phyloP scores from a whole-genome alignment of 2,888 invertebrate species.

The Empis stercorea region DNA sequence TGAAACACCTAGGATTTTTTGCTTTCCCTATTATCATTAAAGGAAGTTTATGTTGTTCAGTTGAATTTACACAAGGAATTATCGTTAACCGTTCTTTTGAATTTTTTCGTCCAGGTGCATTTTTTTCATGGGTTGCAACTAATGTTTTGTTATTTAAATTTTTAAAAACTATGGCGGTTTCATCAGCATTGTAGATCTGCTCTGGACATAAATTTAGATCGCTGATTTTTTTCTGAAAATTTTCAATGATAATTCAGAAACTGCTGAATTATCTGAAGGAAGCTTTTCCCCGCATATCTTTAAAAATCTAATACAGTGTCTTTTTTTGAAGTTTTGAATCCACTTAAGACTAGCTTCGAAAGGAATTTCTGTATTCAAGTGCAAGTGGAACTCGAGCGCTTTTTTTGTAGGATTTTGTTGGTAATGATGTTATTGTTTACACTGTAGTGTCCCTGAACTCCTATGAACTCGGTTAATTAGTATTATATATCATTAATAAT shows the following conservation, averaged over 20 bases:
- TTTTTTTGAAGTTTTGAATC: background rate
- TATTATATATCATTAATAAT: no score
- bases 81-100: constrained; percentile 14
- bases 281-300: background rate
- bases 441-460: no score
- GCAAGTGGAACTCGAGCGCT: background rate
- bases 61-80: constrained; percentile 15
- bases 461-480: no score
- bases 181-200: background rate
- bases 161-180: background rate
- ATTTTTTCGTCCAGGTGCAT: constrained; percentile 3
- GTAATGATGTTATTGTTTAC: background rate
- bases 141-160: background rate
- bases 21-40: constrained; percentile 5
- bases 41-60: constrained; percentile 15
- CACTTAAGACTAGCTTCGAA: background rate
- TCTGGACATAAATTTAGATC: background rate
- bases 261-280: background rate
- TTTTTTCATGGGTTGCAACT: background rate
- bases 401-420: background rate
- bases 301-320: background rate
- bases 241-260: background rate
- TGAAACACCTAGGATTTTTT: background rate
- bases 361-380: background rate
- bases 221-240: background rate